Evolutionary conservation across 1,140 invertebrate genomes (phyloP).

Genomic region (Drepana arcuata): DNA sequence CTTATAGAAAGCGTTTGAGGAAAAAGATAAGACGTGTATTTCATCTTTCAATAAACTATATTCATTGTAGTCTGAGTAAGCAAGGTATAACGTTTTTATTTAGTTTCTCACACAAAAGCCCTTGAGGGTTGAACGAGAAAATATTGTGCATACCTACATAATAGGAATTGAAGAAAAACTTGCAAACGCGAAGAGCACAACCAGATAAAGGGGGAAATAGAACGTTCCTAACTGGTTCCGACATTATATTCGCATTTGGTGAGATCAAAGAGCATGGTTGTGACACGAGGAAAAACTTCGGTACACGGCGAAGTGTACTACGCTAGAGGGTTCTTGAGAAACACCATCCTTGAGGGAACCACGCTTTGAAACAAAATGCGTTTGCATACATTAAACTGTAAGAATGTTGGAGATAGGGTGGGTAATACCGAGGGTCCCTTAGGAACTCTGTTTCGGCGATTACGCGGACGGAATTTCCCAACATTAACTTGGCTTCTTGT

Average conservation of each 20-base stretch:
- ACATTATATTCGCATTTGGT: constrained; percentile 66
- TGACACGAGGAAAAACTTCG: constrained; percentile 57
- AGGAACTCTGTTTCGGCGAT: constrained; percentile 64
- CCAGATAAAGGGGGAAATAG: constrained; percentile 43
- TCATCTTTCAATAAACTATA: constrained; percentile 29
- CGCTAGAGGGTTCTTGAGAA: constrained; percentile 48
- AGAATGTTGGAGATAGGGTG: constrained; percentile 66
- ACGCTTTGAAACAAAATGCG: constrained; percentile 71
- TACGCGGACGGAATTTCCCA: constrained; percentile 64
- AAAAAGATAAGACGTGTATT: no score
- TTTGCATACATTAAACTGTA: constrained; percentile 71
- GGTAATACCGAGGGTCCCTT: constrained; percentile 43
- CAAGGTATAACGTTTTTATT: constrained; percentile 47
- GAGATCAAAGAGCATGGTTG: constrained; percentile 67
- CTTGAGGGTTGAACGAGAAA: constrained; percentile 37
- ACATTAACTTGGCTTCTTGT: constrained; percentile 45
- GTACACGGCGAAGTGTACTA: constrained; percentile 35
- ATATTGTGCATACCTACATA: no score
- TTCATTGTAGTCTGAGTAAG: constrained; percentile 14
- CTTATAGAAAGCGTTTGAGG: no score
- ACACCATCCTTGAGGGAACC: constrained; percentile 58
- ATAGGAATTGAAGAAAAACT: constrained; percentile 33
- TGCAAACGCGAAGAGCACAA: constrained; percentile 32
- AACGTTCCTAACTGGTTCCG: constrained; percentile 56
- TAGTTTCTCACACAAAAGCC: constrained; percentile 37